A percentile compares a stretch with the other conserved stretches of the same genome.
phyloP scores from a whole-genome alignment of 2,888 invertebrate genomes.

The Lutraria lutraria region DNA sequence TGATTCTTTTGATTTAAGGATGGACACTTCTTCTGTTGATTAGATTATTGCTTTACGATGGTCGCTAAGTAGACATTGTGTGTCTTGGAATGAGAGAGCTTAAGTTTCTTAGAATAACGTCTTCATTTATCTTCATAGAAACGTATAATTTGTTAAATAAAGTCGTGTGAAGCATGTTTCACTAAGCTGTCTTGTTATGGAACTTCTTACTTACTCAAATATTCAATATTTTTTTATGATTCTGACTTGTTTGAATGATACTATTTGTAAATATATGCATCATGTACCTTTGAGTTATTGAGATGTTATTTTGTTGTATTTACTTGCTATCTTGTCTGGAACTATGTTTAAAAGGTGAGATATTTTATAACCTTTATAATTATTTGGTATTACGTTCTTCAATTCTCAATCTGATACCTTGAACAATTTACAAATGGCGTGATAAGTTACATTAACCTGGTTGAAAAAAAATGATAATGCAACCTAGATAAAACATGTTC shows the following conservation, averaged over 20 bases:
- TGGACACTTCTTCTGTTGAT: too few species aligned
- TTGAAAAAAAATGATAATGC: too few species aligned
- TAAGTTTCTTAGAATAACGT: too few species aligned
- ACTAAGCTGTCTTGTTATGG: not conserved
- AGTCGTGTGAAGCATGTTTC: not conserved
- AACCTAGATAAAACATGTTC: too few species aligned
- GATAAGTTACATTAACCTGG: too few species aligned
- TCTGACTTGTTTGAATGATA: not conserved
- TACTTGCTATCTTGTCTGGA: not conserved
- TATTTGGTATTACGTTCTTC: not conserved
- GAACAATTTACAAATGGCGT: too few species aligned
- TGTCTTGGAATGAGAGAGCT: too few species aligned
- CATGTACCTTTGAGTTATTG: not conserved
- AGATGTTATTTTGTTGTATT: conserved; percentile 3
- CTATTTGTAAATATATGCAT: not conserved
- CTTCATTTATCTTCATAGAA: too few species aligned
- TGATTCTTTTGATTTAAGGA: too few species aligned
- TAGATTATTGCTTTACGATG: too few species aligned
- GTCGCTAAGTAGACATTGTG: too few species aligned
- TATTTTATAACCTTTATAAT: not conserved
- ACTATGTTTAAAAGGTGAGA: conserved; percentile 10
- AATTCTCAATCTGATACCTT: too few species aligned
- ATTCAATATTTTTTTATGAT: not conserved
- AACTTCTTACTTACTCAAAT: not conserved
- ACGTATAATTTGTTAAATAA: not conserved